These are phyloP conservation scores for Caloenas nicobarica DNA, from an alignment of 2,113 vertebrate species.

Conservation along the genomic window DNA sequence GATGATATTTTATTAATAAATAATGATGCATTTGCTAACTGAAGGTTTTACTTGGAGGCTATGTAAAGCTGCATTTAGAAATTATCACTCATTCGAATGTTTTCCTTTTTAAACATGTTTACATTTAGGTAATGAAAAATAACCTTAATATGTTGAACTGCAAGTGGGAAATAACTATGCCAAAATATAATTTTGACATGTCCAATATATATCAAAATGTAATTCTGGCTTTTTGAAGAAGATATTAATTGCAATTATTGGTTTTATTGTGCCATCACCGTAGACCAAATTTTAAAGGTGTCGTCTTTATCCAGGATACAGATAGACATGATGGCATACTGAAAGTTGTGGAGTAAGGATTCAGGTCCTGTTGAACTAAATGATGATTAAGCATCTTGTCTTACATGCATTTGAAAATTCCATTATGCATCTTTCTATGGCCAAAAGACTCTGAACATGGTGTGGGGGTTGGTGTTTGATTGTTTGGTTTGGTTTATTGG, in stretches of 20 bases:
- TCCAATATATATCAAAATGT: background rate
- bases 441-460: background rate
- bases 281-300: background rate
- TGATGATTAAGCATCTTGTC: background rate
- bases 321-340: background rate
- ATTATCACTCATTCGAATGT: background rate
- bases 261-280: background rate
- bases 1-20: background rate
- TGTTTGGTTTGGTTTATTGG: background rate
- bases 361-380: background rate
- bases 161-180: background rate
- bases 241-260: background rate
- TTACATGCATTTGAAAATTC: background rate
- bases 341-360: background rate
- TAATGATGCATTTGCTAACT: background rate
- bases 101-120: background rate
- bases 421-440: background rate
- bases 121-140: background rate
- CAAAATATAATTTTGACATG: background rate
- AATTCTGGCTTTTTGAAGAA: background rate
- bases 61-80: background rate
- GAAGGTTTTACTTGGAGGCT: background rate
- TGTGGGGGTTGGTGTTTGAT: background rate
- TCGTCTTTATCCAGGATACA: background rate
- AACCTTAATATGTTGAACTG: background rate